These are phyloP conservation scores for Mus pahari DNA, from an alignment of 2,113 vertebrate species.

Conservation along the genomic window DNA sequence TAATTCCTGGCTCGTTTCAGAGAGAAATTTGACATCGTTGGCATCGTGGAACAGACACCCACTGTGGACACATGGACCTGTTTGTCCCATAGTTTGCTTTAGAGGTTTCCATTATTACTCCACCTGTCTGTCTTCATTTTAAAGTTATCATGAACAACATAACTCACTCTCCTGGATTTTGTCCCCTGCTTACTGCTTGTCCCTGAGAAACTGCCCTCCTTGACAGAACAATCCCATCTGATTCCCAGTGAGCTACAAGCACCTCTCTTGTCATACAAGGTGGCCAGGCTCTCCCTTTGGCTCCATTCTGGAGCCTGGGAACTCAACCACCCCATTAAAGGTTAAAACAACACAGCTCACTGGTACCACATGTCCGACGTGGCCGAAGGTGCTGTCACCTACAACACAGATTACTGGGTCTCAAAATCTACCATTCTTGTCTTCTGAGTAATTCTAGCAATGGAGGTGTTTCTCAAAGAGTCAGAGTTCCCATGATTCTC, in stretches of 20 bases:
- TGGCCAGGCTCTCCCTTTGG: background rate
- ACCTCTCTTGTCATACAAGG: rapidly evolving
- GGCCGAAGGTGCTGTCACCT: background rate
- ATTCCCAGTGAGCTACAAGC: background rate
- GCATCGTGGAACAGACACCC: background rate
- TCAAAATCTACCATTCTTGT: background rate
- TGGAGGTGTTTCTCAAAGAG: background rate
- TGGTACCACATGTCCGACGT: rapidly evolving
- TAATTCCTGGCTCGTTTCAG: rapidly evolving
- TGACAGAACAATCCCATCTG: background rate
- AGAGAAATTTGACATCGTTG: background rate
- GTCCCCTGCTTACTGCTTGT: background rate
- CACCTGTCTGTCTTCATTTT: background rate
- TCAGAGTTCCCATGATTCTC: background rate
- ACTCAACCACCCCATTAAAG: background rate
- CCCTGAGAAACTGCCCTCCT: background rate
- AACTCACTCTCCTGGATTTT: background rate
- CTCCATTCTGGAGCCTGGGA: background rate
- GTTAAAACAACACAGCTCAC: background rate
- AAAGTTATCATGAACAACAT: background rate
- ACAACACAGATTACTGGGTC: background rate
- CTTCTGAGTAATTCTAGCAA: background rate
- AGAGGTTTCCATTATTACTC: background rate
- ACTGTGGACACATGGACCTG: background rate
- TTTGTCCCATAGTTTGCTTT: background rate